Evolutionary conservation across 37 sponge, comb jelly and placozoan genomes (phyloP).

Genomic region (Halisarca cf. caerulea): DNA sequence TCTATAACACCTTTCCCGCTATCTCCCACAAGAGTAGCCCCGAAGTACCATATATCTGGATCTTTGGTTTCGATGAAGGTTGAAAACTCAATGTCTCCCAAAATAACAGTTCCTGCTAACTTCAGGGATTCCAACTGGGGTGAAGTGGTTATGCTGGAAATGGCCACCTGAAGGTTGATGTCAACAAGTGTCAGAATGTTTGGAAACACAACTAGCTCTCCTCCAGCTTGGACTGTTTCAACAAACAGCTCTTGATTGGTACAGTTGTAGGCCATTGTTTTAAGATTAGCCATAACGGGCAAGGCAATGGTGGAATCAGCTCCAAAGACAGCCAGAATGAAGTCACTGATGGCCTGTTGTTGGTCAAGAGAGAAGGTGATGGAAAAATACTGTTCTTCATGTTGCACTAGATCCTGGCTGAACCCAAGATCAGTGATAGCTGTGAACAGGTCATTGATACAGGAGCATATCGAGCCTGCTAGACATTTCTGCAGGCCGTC

Average conservation of each 20-base stretch:
- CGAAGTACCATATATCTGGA: neutral
- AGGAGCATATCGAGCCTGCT: neutral
- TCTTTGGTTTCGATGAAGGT: neutral
- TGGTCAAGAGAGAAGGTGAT: neutral
- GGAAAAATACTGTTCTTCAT: neutral
- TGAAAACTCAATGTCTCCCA: neutral
- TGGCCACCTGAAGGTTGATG: neutral
- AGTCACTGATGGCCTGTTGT: neutral
- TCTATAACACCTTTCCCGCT: no score
- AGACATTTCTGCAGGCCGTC: neutral
- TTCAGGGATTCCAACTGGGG: neutral
- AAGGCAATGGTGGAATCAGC: neutral
- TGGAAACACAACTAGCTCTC: neutral
- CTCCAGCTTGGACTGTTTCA: slow-evolving; percentile 12
- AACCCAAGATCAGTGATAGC: neutral
- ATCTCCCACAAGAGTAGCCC: neutral
- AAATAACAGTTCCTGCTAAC: neutral
- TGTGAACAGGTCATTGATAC: neutral
- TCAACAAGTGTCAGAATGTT: neutral
- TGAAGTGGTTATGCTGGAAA: neutral
- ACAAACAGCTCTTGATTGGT: neutral
- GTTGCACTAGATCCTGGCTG: no score
- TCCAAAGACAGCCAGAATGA: neutral
- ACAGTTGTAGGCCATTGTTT: neutral
- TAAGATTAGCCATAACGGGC: neutral